phyloP scores from a whole-genome alignment of 1,140 invertebrate genomes.

The Anastrepha ludens region DNA sequence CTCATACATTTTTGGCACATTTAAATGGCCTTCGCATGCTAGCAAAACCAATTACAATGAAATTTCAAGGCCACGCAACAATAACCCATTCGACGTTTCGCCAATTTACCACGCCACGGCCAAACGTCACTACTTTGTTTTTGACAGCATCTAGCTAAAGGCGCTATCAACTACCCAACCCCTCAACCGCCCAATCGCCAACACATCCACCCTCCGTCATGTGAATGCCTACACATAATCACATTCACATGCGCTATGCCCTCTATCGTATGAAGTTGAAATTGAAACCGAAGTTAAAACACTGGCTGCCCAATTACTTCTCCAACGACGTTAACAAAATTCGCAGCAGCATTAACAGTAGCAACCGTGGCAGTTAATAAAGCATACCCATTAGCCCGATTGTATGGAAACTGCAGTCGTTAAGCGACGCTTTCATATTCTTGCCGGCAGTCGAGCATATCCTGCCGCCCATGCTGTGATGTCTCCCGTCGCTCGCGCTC shows the following conservation, averaged over 20 bases:
- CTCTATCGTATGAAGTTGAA: not conserved
- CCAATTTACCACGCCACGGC: conserved; percentile 25
- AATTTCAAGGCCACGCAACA: conserved; percentile 39
- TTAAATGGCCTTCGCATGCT: conserved; percentile 48
- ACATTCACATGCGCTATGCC: not conserved
- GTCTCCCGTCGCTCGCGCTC: not conserved
- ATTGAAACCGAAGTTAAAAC: not conserved
- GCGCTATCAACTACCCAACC: not conserved
- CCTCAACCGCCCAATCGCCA: not conserved
- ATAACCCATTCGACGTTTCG: conserved; percentile 33
- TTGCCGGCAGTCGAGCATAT: not conserved
- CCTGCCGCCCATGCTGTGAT: not conserved
- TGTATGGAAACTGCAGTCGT: not conserved
- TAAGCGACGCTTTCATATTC: not conserved
- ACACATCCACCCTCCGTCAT: not conserved
- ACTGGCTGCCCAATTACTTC: conserved; percentile 19
- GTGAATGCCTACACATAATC: not conserved
- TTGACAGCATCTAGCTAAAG: not conserved
- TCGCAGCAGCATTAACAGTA: not conserved
- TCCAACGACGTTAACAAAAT: not conserved
- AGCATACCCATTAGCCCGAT: not conserved
- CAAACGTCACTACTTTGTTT: not conserved
- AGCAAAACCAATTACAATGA: conserved; percentile 45
- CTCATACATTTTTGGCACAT: conserved; percentile 36
- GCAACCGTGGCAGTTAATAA: not conserved